phyloP scores from a whole-genome alignment of 1,140 invertebrate genomes.

The Paralvinella palmiformis region DNA sequence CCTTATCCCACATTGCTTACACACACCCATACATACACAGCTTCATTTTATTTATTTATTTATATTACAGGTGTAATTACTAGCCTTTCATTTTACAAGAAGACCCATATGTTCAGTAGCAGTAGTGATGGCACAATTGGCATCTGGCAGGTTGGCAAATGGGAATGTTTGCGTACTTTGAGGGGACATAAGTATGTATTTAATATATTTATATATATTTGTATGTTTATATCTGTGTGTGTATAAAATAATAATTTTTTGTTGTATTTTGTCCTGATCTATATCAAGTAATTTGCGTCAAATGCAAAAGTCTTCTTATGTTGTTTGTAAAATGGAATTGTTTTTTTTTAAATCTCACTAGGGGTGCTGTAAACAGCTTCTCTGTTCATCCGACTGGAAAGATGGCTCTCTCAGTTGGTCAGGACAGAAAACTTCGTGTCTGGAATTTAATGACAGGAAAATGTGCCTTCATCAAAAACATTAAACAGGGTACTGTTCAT shows the following conservation, averaged over 20 bases:
- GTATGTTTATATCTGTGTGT: not conserved
- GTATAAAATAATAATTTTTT: too few relatives aligned
- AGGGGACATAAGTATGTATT: conserved; percentile 49
- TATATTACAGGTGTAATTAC: conserved; percentile 62
- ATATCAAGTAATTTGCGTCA: too few relatives aligned
- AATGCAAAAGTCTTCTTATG: not conserved
- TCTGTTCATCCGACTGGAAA: conserved; percentile 80
- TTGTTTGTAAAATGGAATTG: conserved; percentile 1
- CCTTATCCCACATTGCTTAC: too few relatives aligned
- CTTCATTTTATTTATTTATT: too few relatives aligned
- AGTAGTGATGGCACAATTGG: conserved; percentile 79
- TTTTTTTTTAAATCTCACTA: conserved; percentile 7
- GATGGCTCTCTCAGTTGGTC: conserved; percentile 76
- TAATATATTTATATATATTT: not conserved
- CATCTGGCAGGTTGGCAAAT: conserved; percentile 73
- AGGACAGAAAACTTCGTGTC: conserved; percentile 74
- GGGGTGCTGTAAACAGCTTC: conserved; percentile 42
- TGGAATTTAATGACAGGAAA: conserved; percentile 92
- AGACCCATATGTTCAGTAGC: conserved; percentile 71
- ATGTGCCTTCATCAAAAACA: conserved; percentile 78
- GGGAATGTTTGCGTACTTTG: conserved; percentile 58
- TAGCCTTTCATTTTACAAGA: conserved; percentile 66
- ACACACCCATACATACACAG: too few relatives aligned
- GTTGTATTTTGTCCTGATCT: too few relatives aligned
- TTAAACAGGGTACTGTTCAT: conserved; percentile 59